Evolutionary conservation across 2,113 vertebrate genomes (phyloP), one percentile per base, ranked within the genome.

Genomic region (Paradoxurus hermaphroditus): DNA sequence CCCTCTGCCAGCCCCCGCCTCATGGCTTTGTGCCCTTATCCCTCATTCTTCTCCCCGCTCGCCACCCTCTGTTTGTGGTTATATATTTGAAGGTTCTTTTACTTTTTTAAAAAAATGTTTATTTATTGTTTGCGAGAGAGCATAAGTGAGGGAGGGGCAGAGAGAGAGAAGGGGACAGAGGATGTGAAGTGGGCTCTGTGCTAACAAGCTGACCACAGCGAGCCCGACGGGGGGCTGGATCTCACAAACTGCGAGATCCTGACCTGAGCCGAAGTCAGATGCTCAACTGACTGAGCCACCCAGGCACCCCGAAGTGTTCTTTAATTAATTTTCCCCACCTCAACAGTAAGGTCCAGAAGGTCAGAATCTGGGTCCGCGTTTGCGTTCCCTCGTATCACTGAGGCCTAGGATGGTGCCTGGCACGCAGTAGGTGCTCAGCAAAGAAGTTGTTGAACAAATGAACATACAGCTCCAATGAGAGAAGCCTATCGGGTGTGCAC

Each of bases 391-490:
- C 44, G 34, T 62, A 10, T 84, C 16, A 6, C 41, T 0, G 23
- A 85, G 51, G 73, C 19, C 81, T 36, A 12, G 10, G 49, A n/a
- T 4, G 27, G 73, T 27, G 49, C 18, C 10, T 34, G 65, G 53
- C 41, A 51, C n/a, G 51, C 1, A 44, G 70, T 7, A 79, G 39
- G 36, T 44, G 44, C 34, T 39, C 65, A 73, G 3, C 31, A 21
- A 59, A 23, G 6, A 73, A 7, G 53, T 49, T 3, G 13, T 4
- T 44, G 49, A 84, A 29, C 19, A 62, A 36, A 18, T 29, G 23
- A 19, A 39, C 18, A 21, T 49, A 36, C 59, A 59, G 62, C 51
- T 34, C 29, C n/a, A 13, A 0, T 2, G 41, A 3, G 12, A n/a
- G n/a, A n/a, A n/a, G 56, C 67, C 65, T n/a, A 14, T 3, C 4